Evolutionary conservation across 2,888 invertebrate species (phyloP).

Genomic region (Melanotus villosus): DNA sequence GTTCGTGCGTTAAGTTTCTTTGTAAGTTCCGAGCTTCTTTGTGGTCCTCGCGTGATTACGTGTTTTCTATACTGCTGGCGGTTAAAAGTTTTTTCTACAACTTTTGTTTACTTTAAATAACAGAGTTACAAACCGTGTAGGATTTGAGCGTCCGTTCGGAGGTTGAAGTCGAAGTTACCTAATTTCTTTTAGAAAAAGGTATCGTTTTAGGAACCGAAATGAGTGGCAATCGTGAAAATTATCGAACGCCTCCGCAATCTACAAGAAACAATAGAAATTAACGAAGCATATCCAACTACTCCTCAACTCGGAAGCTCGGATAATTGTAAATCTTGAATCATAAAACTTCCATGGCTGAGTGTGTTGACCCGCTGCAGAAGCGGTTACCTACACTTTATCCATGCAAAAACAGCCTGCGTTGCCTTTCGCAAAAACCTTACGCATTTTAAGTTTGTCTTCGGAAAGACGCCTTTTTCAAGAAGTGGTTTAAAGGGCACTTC

Average conservation of each 20-base stretch:
- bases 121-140: slow-evolving; percentile 26
- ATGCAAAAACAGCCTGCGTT: slow-evolving; percentile 30
- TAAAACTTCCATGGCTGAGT: slow-evolving; percentile 44
- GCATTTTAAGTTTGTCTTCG: not conserved
- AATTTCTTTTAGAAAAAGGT: too few species aligned
- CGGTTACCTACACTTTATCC: slow-evolving; percentile 40
- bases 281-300: slow-evolving; percentile 45
- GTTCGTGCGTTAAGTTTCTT: slow-evolving; percentile 13
- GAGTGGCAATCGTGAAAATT: too few species aligned
- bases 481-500: slow-evolving; percentile 30
- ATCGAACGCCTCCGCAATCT: slow-evolving; percentile 25
- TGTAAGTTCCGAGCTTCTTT: slow-evolving; percentile 21
- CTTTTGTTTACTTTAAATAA: slow-evolving; percentile 38
- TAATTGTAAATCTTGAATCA: slow-evolving; percentile 45
- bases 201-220: too few species aligned
- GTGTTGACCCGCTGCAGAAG: slow-evolving; percentile 51
- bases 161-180: too few species aligned
- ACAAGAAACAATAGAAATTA: slow-evolving; percentile 43
- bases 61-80: not conserved
- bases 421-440: slow-evolving; percentile 21
- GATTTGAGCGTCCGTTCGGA: slow-evolving; percentile 26
- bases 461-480: not conserved
- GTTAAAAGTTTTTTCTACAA: slow-evolving; percentile 22
- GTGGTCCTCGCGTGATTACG: slow-evolving; percentile 36
- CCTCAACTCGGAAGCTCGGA: slow-evolving; percentile 46